These are phyloP conservation scores for Nephrocerus scutellatus DNA, from an alignment of 2,888 invertebrate genomes.

Conservation along the genomic window DNA sequence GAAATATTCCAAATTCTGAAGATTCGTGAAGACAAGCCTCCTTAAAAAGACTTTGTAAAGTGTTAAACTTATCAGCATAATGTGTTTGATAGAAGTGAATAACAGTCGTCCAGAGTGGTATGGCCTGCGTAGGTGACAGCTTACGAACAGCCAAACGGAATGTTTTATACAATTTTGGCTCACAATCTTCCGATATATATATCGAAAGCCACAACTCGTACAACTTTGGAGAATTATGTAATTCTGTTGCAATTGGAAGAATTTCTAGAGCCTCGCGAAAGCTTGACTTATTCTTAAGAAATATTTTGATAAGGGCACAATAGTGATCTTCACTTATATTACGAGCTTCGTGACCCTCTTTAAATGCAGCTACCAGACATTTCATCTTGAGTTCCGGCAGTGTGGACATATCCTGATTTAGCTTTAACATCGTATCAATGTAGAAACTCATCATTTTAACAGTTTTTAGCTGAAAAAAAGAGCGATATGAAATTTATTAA, in stretches of 20 bases:
- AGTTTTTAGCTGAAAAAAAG: conserved; percentile 40
- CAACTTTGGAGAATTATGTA: conserved; percentile 47
- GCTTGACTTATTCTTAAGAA: too few species aligned
- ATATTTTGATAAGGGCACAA: conserved; percentile 49
- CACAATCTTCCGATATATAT: conserved; percentile 45
- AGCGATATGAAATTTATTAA: not conserved
- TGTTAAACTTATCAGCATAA: conserved; percentile 29
- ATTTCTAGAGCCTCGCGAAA: conserved; percentile 31
- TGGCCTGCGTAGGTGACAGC: conserved; percentile 25
- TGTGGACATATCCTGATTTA: conserved; percentile 48
- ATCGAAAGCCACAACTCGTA: conserved; percentile 51
- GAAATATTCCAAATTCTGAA: conserved; percentile 33
- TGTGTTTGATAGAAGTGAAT: conserved; percentile 36
- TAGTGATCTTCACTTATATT: conserved; percentile 51
- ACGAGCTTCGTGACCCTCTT: conserved; percentile 49
- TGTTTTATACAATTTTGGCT: conserved; percentile 43
- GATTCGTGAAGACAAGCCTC: conserved; percentile 31
- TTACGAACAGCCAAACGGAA: conserved; percentile 42
- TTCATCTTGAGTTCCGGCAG: conserved; percentile 50
- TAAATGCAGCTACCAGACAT: conserved; percentile 49
- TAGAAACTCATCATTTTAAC: conserved; percentile 54
- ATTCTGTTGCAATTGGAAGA: conserved; percentile 47
- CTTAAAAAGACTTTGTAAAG: conserved; percentile 31
- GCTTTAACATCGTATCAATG: conserved; percentile 52
- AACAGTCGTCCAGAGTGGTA: conserved; percentile 35